A percentile compares a stretch with the other conserved stretches of the same genome.
phyloP scores from a whole-genome alignment of 2,113 vertebrate genomes.

The Raja brachyura region DNA sequence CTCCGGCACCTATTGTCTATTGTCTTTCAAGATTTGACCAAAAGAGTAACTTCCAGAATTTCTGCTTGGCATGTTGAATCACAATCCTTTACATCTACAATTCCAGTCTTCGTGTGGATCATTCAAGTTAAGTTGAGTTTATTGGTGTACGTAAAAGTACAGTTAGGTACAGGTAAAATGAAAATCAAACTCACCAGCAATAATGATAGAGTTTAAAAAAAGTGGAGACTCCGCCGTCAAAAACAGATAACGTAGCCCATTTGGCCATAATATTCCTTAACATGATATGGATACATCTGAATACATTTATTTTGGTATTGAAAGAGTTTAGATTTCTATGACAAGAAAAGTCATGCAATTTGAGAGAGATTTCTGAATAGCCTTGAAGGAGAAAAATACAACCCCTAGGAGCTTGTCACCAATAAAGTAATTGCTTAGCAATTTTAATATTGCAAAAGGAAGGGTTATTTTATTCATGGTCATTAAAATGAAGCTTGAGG shows the following conservation, averaged over 20 bases:
- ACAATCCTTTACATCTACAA: too few species aligned
- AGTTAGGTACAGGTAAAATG: too few species aligned
- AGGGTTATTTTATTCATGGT: neutral
- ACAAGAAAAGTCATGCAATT: neutral
- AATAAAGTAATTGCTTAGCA: neutral
- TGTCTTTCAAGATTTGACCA: too few species aligned
- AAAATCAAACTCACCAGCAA: too few species aligned
- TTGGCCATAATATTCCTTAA: neutral
- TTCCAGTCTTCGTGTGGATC: too few species aligned
- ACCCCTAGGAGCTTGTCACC: neutral
- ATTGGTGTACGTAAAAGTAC: too few species aligned
- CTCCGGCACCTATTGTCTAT: too few species aligned
- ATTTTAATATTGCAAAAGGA: neutral
- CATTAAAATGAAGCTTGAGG: neutral
- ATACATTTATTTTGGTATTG: neutral
- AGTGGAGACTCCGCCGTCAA: neutral
- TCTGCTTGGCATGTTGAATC: too few species aligned
- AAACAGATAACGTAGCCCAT: neutral
- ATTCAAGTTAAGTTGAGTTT: too few species aligned
- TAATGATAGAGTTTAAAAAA: too few species aligned
- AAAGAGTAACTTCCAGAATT: too few species aligned
- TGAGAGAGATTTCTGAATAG: neutral
- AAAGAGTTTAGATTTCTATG: neutral
- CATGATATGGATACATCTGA: neutral
- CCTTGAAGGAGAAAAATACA: neutral